These are phyloP conservation scores for Spisula subtruncata DNA, from an alignment of 2,888 invertebrate species.

Conservation along the genomic window DNA sequence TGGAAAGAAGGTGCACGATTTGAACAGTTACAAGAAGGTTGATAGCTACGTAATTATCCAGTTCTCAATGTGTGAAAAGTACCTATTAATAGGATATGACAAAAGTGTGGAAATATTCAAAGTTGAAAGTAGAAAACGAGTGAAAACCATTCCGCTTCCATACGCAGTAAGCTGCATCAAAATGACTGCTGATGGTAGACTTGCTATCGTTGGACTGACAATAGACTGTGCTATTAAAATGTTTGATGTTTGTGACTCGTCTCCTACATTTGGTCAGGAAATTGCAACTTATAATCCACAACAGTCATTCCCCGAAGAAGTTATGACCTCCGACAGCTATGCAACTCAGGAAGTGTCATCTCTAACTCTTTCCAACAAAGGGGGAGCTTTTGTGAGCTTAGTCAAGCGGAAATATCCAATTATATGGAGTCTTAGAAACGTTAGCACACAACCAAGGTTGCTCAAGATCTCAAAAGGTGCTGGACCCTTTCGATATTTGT, in stretches of 20 bases:
- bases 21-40: slow-evolving; percentile 66
- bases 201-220: slow-evolving; percentile 75
- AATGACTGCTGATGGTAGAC: slow-evolving; percentile 73
- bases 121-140: slow-evolving; percentile 56
- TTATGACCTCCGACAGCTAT: slow-evolving; percentile 56
- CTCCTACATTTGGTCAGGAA: slow-evolving; percentile 69
- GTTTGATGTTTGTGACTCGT: slow-evolving; percentile 56
- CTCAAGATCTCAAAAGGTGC: slow-evolving; percentile 52
- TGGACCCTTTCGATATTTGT: slow-evolving; percentile 63
- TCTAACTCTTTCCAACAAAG: slow-evolving; percentile 63
- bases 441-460: slow-evolving; percentile 65
- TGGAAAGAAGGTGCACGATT: slow-evolving; percentile 67
- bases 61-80: slow-evolving; percentile 65
- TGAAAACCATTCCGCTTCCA: slow-evolving; percentile 58
- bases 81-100: slow-evolving; percentile 63
- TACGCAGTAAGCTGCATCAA: slow-evolving; percentile 72
- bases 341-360: slow-evolving; percentile 70
- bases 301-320: slow-evolving; percentile 57
- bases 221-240: slow-evolving; percentile 77
- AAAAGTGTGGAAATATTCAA: slow-evolving; percentile 61
- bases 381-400: slow-evolving; percentile 64
- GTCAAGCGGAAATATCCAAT: slow-evolving; percentile 70
- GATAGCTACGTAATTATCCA: slow-evolving; percentile 60
- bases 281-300: slow-evolving; percentile 63
- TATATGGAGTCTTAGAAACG: slow-evolving; percentile 69